A percentile compares a stretch with the other conserved stretches of the same genome.
Evolutionary conservation across 2,113 vertebrate species (phyloP).

Genomic region (Archilochus colubris): DNA sequence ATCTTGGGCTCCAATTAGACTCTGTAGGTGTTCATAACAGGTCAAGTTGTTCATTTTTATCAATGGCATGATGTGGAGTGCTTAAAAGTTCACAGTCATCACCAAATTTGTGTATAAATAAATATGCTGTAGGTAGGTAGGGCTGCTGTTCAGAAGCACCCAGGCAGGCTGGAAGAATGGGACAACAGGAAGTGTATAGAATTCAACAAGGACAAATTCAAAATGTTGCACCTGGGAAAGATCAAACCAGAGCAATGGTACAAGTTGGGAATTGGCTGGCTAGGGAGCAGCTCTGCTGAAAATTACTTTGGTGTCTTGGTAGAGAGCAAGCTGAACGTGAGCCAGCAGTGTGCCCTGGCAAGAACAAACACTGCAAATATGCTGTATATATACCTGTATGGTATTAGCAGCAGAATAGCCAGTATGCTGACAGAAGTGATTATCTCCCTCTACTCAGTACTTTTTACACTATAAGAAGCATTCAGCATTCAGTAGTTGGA

Average conservation of each 20-base stretch:
- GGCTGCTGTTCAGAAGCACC: background rate
- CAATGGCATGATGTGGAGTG: background rate
- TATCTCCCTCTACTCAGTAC: background rate
- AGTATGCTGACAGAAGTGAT: background rate
- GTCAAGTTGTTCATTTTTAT: background rate
- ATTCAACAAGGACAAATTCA: background rate
- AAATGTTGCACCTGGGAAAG: background rate
- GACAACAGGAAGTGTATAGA: background rate
- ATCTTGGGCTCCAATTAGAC: background rate
- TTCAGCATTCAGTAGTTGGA: background rate
- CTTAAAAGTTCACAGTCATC: background rate
- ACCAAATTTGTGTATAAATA: background rate
- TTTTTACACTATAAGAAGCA: background rate
- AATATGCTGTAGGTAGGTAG: background rate
- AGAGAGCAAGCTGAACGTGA: background rate
- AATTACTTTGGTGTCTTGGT: background rate
- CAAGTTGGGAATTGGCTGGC: background rate
- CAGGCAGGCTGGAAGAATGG: background rate
- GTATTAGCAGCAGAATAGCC: background rate
- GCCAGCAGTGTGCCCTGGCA: background rate
- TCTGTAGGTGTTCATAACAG: background rate
- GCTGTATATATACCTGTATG: background rate
- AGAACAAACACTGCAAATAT: background rate
- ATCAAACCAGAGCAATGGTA: background rate
- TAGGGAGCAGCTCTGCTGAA: background rate